Evolutionary conservation across 2,888 invertebrate genomes (phyloP).

Genomic region (Philereme transversata): DNA sequence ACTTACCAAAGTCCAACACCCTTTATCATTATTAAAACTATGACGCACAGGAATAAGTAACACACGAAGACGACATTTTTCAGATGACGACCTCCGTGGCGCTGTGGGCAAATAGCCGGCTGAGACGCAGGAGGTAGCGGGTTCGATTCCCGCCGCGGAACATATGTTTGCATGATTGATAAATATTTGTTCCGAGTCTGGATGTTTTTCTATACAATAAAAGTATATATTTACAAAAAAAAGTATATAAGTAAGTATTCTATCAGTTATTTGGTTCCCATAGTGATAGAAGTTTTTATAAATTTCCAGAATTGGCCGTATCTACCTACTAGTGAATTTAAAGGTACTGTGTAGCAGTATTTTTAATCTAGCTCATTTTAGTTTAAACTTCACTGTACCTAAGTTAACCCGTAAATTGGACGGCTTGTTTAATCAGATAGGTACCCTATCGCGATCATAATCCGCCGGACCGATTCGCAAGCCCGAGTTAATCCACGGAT

Average conservation of each 20-base stretch:
- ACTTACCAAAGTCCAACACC: slow-evolving; percentile 55
- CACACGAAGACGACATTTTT: too few relatives aligned
- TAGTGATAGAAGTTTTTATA: too few relatives aligned
- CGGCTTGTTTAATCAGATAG: slow-evolving; percentile 51
- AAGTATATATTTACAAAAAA: too few relatives aligned
- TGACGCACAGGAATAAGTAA: slow-evolving; percentile 17
- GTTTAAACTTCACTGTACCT: slow-evolving; percentile 21
- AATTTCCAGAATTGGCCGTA: neutral
- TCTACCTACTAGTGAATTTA: neutral
- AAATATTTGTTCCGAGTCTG: too few relatives aligned
- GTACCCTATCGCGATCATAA: slow-evolving; percentile 46
- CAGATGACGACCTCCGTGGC: too few relatives aligned
- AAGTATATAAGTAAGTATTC: too few relatives aligned
- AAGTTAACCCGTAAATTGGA: slow-evolving; percentile 43
- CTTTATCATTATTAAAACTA: slow-evolving; percentile 45
- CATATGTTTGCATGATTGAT: too few relatives aligned
- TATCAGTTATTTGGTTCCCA: too few relatives aligned
- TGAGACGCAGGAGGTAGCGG: too few relatives aligned
- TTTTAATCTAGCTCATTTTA: slow-evolving; percentile 14
- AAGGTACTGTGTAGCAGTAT: neutral
- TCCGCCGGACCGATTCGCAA: slow-evolving; percentile 40
- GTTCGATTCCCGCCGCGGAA: too few relatives aligned
- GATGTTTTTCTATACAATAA: too few relatives aligned
- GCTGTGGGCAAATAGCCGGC: too few relatives aligned
- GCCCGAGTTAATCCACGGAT: slow-evolving; percentile 40